Conservation (phyloP, 2,113 vertebrate species). For the Ceuthmochares aereus region DNA sequence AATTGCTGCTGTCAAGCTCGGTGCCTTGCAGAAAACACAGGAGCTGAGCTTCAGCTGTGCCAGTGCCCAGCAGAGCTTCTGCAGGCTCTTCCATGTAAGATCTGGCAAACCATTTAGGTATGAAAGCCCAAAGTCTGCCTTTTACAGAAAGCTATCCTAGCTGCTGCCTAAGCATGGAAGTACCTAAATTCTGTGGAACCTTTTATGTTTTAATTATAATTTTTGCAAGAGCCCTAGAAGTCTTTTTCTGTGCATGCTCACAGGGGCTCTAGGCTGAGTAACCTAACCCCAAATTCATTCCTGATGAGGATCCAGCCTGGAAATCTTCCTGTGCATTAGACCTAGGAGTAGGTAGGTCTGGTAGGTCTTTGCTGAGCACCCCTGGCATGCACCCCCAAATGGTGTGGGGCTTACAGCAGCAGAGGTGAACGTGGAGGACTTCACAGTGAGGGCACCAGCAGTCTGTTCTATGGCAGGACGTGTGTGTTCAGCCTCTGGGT, state of each 20-base stretch:
- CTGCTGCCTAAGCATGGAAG: not conserved
- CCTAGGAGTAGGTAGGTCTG: accelerated
- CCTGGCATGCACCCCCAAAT: accelerated
- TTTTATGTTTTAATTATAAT: not conserved
- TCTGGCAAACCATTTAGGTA: not conserved
- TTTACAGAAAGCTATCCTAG: not conserved
- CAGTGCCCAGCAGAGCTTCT: not conserved
- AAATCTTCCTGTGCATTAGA: not conserved
- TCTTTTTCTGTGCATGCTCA: not conserved
- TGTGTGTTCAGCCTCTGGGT: accelerated
- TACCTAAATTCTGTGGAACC: accelerated
- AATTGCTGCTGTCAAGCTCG: not conserved
- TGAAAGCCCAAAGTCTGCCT: not conserved
- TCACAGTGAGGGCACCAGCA: accelerated
- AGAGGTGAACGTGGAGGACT: not conserved
- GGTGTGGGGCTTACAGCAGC: accelerated
- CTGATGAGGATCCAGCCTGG: not conserved
- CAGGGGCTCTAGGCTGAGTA: not conserved
- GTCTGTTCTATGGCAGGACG: not conserved
- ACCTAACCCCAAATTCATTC: not conserved
- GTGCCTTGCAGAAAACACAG: not conserved
- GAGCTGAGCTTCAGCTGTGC: not conserved
- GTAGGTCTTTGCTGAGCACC: not conserved
- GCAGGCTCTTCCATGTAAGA: not conserved
- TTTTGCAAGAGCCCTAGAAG: not conserved